Evolutionary conservation across 2,797 vertebrate genomes (phyloP).

Genomic region (Amphiprion clarkii): DNA sequence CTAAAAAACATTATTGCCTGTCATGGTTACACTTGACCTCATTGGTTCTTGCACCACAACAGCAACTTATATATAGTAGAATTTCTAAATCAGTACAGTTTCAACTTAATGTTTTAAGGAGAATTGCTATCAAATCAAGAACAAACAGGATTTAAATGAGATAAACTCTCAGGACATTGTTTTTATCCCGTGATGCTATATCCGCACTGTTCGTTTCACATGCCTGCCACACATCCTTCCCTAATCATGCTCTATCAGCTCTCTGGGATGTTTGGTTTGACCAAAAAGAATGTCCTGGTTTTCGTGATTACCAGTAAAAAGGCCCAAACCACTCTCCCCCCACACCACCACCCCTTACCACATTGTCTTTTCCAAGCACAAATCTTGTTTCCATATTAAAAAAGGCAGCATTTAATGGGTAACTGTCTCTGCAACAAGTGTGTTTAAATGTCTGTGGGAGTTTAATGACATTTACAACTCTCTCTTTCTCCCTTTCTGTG

Average conservation of each 20-base stretch:
- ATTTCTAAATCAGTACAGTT: neutral
- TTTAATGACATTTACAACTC: constrained; percentile 80
- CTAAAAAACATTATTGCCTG: neutral
- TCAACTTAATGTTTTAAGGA: neutral
- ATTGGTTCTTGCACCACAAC: constrained; percentile 10
- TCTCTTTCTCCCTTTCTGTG: constrained; percentile 59
- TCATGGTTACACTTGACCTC: constrained; percentile 3
- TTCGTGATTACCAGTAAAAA: constrained; percentile 76
- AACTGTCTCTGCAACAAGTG: constrained; percentile 79
- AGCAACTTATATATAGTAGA: neutral
- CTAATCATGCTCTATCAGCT: constrained; percentile 72
- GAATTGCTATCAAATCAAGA: neutral
- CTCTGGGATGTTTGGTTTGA: constrained; percentile 74
- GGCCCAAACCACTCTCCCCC: constrained; percentile 52
- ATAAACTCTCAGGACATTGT: constrained; percentile 23
- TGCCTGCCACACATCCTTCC: constrained; percentile 64
- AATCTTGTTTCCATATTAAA: constrained; percentile 85
- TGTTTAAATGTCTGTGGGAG: constrained; percentile 82
- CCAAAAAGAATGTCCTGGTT: constrained; percentile 81
- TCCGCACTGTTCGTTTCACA: constrained; percentile 61
- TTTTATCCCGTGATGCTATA: constrained; percentile 38
- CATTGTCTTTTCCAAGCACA: constrained; percentile 74
- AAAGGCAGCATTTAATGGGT: constrained; percentile 78
- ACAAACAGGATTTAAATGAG: constrained; percentile 32
- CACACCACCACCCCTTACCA: constrained; percentile 27